phyloP scores from a whole-genome alignment of 2,797 vertebrate genomes.

The Manis javanica region DNA sequence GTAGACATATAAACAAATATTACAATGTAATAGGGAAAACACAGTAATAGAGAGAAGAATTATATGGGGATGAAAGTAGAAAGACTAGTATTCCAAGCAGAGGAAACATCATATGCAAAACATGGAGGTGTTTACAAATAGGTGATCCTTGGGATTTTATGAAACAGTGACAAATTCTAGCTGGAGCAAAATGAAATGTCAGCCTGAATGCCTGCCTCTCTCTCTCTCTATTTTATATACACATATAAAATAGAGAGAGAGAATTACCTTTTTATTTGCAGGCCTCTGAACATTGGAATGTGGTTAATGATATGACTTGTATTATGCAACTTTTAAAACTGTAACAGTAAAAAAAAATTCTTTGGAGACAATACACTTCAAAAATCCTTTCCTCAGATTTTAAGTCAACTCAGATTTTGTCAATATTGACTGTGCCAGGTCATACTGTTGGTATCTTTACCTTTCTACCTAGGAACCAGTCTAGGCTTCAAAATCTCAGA shows the following conservation, averaged over 20 bases:
- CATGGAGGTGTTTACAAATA: neutral
- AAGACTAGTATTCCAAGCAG: neutral
- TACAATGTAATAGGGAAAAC: neutral
- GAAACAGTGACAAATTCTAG: conserved; percentile 27
- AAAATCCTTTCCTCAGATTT: neutral
- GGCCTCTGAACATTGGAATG: neutral
- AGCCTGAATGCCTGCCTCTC: neutral
- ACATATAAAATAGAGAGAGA: neutral
- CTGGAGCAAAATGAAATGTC: neutral
- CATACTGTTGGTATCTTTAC: neutral
- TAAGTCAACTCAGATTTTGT: neutral
- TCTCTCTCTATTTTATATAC: neutral
- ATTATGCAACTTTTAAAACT: neutral
- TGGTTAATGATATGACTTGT: neutral
- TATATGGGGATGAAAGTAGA: neutral
- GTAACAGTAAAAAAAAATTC: neutral
- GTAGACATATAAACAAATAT: neutral
- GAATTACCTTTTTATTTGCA: neutral
- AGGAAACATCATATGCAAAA: neutral
- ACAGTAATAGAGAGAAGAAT: neutral
- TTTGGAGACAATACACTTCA: neutral
- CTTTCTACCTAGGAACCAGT: neutral
- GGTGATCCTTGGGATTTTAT: neutral
- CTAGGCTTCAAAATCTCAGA: neutral
- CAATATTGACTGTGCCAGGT: neutral